Base-by-base conservation (phyloP, 2,888 invertebrate species). In the Nomada fucata region DNA sequence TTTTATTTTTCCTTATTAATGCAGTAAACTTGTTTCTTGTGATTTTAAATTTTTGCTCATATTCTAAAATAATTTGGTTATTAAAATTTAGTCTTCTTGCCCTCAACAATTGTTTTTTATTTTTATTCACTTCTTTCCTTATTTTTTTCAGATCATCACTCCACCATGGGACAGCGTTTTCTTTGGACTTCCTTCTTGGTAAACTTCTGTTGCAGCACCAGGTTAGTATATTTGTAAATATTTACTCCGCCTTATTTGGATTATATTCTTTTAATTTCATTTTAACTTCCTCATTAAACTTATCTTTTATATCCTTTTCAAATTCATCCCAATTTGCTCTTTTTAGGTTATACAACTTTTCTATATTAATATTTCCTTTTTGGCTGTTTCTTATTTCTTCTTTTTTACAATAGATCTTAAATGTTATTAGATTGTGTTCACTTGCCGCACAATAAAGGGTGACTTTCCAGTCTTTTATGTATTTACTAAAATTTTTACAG, bases 361-460 rank as follows among this genome's bases (percentile, higher is more conserved):
- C 20, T 36, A 36, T 36, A 7, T 36, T 36, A 7, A 36, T 36
- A 36, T 36, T 36, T 36, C 7, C 36, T 36, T 36, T 36, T 36
- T 36, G 7, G 1, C 47, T 73, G 0, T 50, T 20, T 29, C 2
- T 65, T 20, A 26, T 70, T 50, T 2, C 76, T 73, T 18, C 72
- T 59, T 0, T 64, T 42, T 1, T 2, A 0, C 4, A 2, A 9
- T 11, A 26, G 13, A 13, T 26, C 26, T 47, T n/a, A n/a, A 61
- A 53, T 0, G 18, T 11, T 13, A 80, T 76, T 9, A 63, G 15
- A 47, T 70, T 61, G 50, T 80, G 80, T 9, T 80, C 76, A 5
- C 76, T 76, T 10, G 42, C 64, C 0, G 52, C 36, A 26, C 68
- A 76, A 0, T 47, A 47, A 0, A 52, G 15, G 23, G 53, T 18